Conservation (phyloP, 2,797 vertebrate genomes). For the Limosa lapponica region DNA sequence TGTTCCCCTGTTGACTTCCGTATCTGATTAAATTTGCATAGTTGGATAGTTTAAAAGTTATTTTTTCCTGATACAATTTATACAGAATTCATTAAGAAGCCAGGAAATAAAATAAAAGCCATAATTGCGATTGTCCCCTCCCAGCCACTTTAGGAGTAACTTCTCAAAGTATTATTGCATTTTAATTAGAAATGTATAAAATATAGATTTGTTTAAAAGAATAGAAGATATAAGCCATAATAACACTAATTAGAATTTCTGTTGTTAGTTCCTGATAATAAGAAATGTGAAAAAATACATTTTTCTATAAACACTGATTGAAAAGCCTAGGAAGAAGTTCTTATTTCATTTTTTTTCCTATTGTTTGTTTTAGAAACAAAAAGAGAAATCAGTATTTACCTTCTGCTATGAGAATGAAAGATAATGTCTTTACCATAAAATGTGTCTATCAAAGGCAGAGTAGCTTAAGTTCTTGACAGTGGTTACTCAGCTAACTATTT, state of each 20-base stretch:
- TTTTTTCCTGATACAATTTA: background rate
- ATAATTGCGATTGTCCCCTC: background rate
- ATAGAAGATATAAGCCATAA: background rate
- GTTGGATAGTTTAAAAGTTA: background rate
- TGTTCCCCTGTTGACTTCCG: background rate
- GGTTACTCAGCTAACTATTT: background rate
- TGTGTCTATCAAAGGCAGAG: background rate
- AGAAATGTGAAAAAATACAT: background rate
- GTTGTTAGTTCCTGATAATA: background rate
- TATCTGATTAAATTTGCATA: background rate
- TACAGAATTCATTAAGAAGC: background rate
- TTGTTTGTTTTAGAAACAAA: background rate
- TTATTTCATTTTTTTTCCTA: background rate
- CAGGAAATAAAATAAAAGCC: background rate
- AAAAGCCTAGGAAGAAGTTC: background rate
- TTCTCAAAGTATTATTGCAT: background rate
- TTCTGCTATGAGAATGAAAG: background rate
- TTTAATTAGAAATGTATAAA: background rate
- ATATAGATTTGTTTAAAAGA: background rate
- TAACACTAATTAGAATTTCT: background rate
- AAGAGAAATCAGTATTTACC: background rate
- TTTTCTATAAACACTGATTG: background rate
- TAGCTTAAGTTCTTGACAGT: background rate
- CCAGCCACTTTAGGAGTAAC: background rate
- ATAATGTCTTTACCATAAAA: background rate